Evolutionary conservation across 2,888 invertebrate species (phyloP), one percentile per base, ranked within the genome.

Genomic region (Folsomia manolachei): DNA sequence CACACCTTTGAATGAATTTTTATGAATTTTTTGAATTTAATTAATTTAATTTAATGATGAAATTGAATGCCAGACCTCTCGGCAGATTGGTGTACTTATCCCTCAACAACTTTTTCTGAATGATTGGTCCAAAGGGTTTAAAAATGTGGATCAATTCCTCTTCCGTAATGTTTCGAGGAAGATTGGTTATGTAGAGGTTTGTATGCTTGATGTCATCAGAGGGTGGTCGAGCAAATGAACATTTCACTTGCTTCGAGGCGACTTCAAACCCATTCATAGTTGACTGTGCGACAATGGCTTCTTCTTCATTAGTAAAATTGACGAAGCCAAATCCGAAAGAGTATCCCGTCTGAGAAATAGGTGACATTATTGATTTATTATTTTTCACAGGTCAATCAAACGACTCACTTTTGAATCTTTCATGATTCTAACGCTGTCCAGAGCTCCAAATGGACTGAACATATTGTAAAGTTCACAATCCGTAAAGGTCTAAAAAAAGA

Each of bases 261-360:
- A 94, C 89, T 84, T 91, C 90, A 79, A 91, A 89, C 39, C 95
- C 95, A 84, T 96, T 95, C 82, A 95, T 87, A 61, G 90, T 90
- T 82, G 90, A 89, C 78, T 96, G 94, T 64, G 97, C 96, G 80
- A 91, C 88, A 70, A 89, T 85, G 52, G 96, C 95, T 85, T 95
- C 94, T 83, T 91, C 91, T 77, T 92, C 91, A 73, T 90, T 89
- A 69, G 90, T 88, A 84, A 92, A 97, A 85, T 96, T 95, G 63
- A 96, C 94, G 85, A 97, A 97, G 56, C 95, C 97, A 85, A 95
- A 97, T 60, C 97, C 97, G 85, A 92, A 96, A 85, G 95, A 95
- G 87, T 96, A 96, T 65, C 95, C 95, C 84, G 95, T 95, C 89
- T 93, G 87, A 71, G 78, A 78, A 1, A 1, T 73, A 70, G 51